A percentile compares a stretch with the other conserved stretches of the same genome.
Evolutionary conservation across 2,113 vertebrate species (phyloP).

Genomic region (Poeciliopsis turrubarensis): DNA sequence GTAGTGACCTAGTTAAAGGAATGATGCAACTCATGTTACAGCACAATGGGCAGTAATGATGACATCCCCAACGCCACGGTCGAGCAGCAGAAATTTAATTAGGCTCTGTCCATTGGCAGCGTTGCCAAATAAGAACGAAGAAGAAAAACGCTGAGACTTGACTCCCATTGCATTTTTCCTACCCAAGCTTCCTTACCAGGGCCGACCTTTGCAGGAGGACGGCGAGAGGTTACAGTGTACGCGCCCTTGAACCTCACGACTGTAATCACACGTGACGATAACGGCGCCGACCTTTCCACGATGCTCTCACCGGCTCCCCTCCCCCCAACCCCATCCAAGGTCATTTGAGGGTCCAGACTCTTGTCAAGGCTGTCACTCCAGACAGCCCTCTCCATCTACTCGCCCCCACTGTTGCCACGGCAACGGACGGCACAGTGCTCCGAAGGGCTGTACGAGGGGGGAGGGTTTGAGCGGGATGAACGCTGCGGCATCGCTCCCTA

Average conservation of each 20-base stretch:
- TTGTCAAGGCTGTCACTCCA: slow-evolving; percentile 81
- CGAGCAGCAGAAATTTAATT: slow-evolving; percentile 62
- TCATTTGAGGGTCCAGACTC: slow-evolving; percentile 78
- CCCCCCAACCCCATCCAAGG: slow-evolving; percentile 50
- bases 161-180: slow-evolving; percentile 37
- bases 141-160: slow-evolving; percentile 33
- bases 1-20: slow-evolving; percentile 76
- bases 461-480: slow-evolving; percentile 71
- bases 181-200: slow-evolving; percentile 33
- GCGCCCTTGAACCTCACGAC: slow-evolving; percentile 73
- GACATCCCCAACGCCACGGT: slow-evolving; percentile 57
- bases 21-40: slow-evolving; percentile 76
- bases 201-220: slow-evolving; percentile 60
- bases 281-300: slow-evolving; percentile 65
- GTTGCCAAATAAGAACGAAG: slow-evolving; percentile 38
- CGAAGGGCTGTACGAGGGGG: slow-evolving; percentile 70
- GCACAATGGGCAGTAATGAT: slow-evolving; percentile 72
- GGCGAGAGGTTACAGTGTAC: slow-evolving; percentile 49
- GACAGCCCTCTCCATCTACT: slow-evolving; percentile 77
- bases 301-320: slow-evolving; percentile 38
- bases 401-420: slow-evolving; percentile 77
- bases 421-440: slow-evolving; percentile 70
- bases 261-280: slow-evolving; percentile 71
- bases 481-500: slow-evolving; percentile 74
- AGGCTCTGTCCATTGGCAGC: slow-evolving; percentile 48